Percentiles rank a stretch among this genome's conserved stretches.
These are phyloP conservation scores for Sesamia inferens DNA, from an alignment of 2,888 invertebrate genomes.

Conservation along the genomic window DNA sequence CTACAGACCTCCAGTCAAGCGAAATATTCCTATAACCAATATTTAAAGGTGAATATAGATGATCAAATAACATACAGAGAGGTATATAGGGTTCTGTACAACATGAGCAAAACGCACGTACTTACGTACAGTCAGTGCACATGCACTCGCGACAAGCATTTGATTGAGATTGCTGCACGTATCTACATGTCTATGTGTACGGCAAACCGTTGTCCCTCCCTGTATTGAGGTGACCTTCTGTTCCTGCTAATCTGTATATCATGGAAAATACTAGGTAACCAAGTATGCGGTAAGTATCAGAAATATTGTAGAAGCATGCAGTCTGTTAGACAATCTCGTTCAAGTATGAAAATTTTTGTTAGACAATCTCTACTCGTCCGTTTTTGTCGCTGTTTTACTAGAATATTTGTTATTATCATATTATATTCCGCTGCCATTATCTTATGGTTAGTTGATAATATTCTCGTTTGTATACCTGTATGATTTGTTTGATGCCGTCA, in stretches of 20 bases:
- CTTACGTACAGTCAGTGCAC: background rate
- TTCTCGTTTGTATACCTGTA: conserved; percentile 9
- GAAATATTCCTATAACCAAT: conserved; percentile 33
- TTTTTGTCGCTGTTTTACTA: conserved; percentile 29
- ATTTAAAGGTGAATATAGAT: conserved; percentile 18
- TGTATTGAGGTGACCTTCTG: conserved; percentile 4
- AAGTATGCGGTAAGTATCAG: conserved; percentile 15
- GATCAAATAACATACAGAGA: background rate
- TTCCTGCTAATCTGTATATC: background rate
- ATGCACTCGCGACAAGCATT: background rate
- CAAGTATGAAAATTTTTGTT: conserved; percentile 45
- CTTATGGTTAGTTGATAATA: background rate
- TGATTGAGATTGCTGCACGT: background rate
- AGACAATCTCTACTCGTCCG: conserved; percentile 29
- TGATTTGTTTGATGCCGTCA: conserved; percentile 2
- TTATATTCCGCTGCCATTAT: conserved; percentile 14
- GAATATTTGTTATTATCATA: conserved; percentile 36
- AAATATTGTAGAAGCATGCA: conserved; percentile 14
- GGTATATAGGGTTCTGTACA: background rate
- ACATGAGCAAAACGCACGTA: background rate
- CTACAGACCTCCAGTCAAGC: conserved; percentile 25
- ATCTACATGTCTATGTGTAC: too few species aligned
- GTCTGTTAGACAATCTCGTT: conserved; percentile 33
- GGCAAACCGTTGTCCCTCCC: background rate
- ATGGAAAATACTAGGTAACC: conserved; percentile 4